A percentile compares a stretch with the other conserved stretches of the same genome.
Conservation (phyloP, 2,888 invertebrate genomes). For the Cynaeus angustus region DNA sequence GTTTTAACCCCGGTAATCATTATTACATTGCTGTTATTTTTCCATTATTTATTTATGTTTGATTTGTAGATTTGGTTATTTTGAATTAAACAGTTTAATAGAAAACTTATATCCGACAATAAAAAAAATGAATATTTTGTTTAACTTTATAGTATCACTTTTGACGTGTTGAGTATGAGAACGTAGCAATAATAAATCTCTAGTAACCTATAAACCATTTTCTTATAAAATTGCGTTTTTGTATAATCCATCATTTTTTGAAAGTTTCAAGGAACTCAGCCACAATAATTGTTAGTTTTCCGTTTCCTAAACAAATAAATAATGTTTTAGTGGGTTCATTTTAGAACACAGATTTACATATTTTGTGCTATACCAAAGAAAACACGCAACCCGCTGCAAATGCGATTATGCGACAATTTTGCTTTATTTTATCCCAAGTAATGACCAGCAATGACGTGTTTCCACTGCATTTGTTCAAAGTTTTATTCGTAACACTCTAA, state of each 20-base stretch:
- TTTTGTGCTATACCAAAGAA: constrained; percentile 18
- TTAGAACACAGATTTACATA: constrained; percentile 29
- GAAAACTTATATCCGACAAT: too few species aligned
- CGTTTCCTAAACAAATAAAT: constrained; percentile 28
- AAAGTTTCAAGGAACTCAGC: constrained; percentile 14
- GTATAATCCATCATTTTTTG: constrained; percentile 11
- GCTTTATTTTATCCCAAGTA: constrained; percentile 31
- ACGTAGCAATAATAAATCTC: too few species aligned
- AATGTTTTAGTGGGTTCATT: constrained; percentile 24
- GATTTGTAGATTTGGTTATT: too few species aligned
- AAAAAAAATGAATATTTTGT: too few species aligned
- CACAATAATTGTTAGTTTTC: constrained; percentile 29
- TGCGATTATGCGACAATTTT: constrained; percentile 38
- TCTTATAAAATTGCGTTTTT: not conserved
- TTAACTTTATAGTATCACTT: too few species aligned
- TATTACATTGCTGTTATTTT: too few species aligned
- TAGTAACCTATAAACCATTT: too few species aligned
- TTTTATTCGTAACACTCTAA: constrained; percentile 3
- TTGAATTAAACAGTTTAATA: too few species aligned
- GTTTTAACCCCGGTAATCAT: too few species aligned
- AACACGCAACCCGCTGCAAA: constrained; percentile 33
- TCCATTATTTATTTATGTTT: too few species aligned
- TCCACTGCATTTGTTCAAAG: constrained; percentile 23
- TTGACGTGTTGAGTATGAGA: too few species aligned
- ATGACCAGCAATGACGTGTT: constrained; percentile 16